phyloP scores from a whole-genome alignment of 2,113 vertebrate species.

The Zosterops japonicus region DNA sequence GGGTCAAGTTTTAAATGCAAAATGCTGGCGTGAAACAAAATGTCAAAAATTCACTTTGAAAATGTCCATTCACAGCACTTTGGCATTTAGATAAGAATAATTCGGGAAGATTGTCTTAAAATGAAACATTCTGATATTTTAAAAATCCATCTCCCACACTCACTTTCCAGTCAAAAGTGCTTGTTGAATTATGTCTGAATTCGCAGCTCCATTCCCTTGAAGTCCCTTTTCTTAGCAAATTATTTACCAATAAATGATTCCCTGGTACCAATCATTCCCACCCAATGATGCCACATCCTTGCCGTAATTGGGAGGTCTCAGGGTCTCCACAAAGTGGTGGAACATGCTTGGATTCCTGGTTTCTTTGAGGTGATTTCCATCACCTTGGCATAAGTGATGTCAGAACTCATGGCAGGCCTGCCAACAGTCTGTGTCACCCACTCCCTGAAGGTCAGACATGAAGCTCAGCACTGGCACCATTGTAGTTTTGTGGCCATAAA shows the following conservation, averaged over 20 bases:
- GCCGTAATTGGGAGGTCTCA: not conserved
- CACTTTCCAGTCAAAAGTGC: not conserved
- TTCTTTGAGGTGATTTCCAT: not conserved
- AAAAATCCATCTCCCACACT: not conserved
- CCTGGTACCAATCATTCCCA: not conserved
- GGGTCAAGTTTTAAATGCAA: slow-evolving; percentile 19
- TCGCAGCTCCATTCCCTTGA: not conserved
- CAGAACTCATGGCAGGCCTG: not conserved
- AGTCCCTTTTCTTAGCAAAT: not conserved
- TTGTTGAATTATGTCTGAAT: not conserved
- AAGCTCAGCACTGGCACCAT: not conserved
- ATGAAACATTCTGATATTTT: slow-evolving; percentile 24
- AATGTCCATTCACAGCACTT: not conserved
- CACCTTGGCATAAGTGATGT: not conserved
- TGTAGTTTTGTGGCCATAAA: not conserved
- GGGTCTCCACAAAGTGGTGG: not conserved
- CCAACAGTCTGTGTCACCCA: not conserved
- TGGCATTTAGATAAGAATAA: slow-evolving; percentile 35
- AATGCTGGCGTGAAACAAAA: slow-evolving; percentile 11
- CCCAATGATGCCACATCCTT: not conserved
- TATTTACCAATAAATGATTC: not conserved
- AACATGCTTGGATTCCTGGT: not conserved
- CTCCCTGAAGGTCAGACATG: not conserved
- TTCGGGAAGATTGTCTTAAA: not conserved
- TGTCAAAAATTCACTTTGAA: slow-evolving; percentile 43